Percentiles rank a stretch among this genome's conserved stretches.
Evolutionary conservation across 1,140 invertebrate species (phyloP).

Genomic region (Anastrepha obliqua): DNA sequence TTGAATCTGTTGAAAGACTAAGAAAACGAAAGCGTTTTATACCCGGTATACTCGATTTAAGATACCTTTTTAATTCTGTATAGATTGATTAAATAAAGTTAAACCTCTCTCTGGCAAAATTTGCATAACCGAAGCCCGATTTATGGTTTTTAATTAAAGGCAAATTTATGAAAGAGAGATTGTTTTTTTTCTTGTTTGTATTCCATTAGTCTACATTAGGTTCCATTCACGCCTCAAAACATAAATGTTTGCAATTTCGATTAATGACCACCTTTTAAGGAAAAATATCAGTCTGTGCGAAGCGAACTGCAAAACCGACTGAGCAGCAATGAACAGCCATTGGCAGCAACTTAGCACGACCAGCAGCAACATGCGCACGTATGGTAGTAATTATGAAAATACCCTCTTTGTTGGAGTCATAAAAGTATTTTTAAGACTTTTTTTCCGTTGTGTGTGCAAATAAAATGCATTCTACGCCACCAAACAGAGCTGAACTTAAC

Average conservation of each 20-base stretch:
- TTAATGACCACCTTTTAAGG: background rate
- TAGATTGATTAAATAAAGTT: no score
- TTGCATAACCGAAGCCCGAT: no score
- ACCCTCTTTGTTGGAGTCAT: slow-evolving; percentile 26
- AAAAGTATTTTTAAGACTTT: slow-evolving; percentile 48
- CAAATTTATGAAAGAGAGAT: no score
- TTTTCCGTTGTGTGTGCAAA: slow-evolving; percentile 33
- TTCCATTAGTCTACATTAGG: no score
- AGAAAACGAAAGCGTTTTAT: no score
- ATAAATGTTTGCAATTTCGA: background rate
- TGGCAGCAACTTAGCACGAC: background rate
- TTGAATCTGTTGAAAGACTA: no score
- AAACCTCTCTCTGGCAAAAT: no score
- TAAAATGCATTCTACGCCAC: slow-evolving; percentile 25
- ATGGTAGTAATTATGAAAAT: slow-evolving; percentile 54
- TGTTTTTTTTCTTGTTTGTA: no score
- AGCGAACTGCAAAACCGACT: background rate
- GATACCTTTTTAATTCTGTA: no score
- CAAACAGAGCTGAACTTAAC: slow-evolving; percentile 10
- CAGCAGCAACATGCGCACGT: background rate
- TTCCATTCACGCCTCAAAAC: no score
- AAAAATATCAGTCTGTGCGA: slow-evolving; percentile 24
- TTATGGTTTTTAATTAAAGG: no score
- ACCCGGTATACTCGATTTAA: no score
- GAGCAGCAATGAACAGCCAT: background rate